Base-by-base conservation (phyloP, 2,888 invertebrate species). In the Trichopria drosophilae region DNA sequence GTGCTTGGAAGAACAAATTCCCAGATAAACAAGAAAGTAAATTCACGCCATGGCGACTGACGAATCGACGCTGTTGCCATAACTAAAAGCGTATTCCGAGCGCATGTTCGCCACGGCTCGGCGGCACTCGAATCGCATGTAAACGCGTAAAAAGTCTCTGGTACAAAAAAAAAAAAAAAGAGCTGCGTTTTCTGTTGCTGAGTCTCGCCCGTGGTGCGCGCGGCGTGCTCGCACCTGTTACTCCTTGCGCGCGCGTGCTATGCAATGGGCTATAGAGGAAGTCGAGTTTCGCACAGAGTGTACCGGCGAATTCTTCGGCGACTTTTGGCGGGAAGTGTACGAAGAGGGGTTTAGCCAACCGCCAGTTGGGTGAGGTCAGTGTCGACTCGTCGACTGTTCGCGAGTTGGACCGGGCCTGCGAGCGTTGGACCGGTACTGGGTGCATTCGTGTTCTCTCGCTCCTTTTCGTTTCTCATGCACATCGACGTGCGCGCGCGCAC, bases 361-460 rank as follows among this genome's bases (percentile, higher is more conserved):
- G 64, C 62, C 67, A 66, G 71, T 75, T 73, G 73, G 71, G 72
- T 70, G 72, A 73, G 75, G 74, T 74, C 73, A 73, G 70, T 73
- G 72, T 69, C 69, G 72, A 67, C 64, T 65, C 64, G 68, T 69
- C 63, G 68, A 66, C 62, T 66, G 66, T 69, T 69, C 63, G 69
- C 68, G 68, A 63, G 69, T 72, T 70, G 73, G 73, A 71, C 72
- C 72, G 71, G 73, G 73, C 71, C 73, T 66, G 57, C 55, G 60
- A 55, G 53, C 60, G 57, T 60, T 63, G 60, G 59, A 59, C 59
- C 62, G 51, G 41, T 53, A 51, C n/a, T n/a, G n/a, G 46, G 50
- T 43, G 29, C 32, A 31, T 24, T 29, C 26, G 32, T 16, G 16
- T n/a, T 48, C 54, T 54, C 57, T 59, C 49, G 53, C 50, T 51